These are phyloP conservation scores for Mastomys coucha DNA, from an alignment of 2,113 vertebrate genomes.

Conservation along the genomic window DNA sequence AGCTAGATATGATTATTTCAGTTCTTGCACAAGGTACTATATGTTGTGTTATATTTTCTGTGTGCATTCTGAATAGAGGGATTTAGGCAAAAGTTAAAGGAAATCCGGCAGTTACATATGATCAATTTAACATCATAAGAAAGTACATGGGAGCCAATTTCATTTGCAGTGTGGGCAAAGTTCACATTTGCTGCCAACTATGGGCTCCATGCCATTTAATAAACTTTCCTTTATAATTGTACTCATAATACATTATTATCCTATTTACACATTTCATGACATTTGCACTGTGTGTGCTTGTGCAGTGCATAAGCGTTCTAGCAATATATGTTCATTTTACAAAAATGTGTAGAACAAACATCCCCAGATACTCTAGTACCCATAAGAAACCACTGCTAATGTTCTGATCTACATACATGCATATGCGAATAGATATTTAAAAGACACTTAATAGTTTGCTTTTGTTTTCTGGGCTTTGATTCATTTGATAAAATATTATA, in stretches of 20 bases:
- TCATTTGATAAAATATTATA: constrained; percentile 12
- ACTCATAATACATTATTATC: constrained; percentile 46
- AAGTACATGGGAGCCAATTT: constrained; percentile 23
- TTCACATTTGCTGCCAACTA: constrained; percentile 9
- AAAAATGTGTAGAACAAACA: constrained; percentile 22
- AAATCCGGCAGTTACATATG: constrained; percentile 4
- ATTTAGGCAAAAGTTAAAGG: constrained; percentile 21
- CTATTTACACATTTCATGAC: constrained; percentile 58
- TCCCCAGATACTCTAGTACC: neutral
- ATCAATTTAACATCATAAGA: constrained; percentile 51
- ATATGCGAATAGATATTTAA: constrained; percentile 29
- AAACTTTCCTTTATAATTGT: constrained; percentile 31
- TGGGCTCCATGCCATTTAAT: constrained; percentile 33
- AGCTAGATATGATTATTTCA: constrained; percentile 24
- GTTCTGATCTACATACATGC: constrained; percentile 3
- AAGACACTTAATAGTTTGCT: neutral
- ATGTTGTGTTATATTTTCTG: constrained; percentile 34
- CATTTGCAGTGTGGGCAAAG: constrained; percentile 19
- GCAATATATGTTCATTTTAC: constrained; percentile 16
- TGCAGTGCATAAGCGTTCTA: neutral
- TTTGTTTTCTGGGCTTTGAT: constrained; percentile 32
- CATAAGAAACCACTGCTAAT: constrained; percentile 33
- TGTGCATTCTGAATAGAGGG: neutral
- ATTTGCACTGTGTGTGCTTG: neutral
- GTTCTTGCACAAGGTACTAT: neutral